These are phyloP conservation scores for Lerista edwardsae DNA, from an alignment of 2,797 vertebrate genomes.

Conservation along the genomic window DNA sequence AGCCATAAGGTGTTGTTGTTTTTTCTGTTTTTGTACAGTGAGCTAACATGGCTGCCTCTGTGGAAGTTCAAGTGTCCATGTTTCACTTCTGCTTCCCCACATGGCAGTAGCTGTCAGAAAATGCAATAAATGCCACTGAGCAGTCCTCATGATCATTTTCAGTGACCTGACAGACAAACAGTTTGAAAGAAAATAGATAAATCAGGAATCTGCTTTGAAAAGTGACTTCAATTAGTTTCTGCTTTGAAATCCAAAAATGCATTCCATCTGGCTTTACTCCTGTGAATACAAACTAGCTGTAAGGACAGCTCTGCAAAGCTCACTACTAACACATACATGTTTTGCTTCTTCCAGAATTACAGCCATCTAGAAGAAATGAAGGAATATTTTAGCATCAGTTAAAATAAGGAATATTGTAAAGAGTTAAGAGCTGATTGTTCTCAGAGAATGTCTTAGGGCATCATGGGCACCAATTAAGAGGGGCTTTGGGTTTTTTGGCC, in stretches of 20 bases:
- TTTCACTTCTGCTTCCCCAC: not conserved
- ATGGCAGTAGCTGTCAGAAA: not conserved
- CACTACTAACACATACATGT: slow-evolving; percentile 18
- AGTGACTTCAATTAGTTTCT: slow-evolving; percentile 19
- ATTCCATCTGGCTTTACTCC: slow-evolving; percentile 1
- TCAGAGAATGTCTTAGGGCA: not conserved
- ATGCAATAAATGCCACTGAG: slow-evolving; percentile 10
- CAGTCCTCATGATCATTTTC: not conserved
- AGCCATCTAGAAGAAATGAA: not conserved
- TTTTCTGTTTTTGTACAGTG: too few relatives aligned
- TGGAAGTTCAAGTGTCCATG: not conserved
- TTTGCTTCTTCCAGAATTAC: not conserved
- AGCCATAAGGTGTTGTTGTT: too few relatives aligned
- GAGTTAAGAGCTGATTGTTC: not conserved
- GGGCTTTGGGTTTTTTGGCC: too few relatives aligned
- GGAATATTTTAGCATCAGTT: not conserved
- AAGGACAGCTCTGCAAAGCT: slow-evolving; percentile 20
- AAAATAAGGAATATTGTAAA: slow-evolving; percentile 1
- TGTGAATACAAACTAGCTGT: slow-evolving; percentile 6
- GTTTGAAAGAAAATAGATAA: slow-evolving; percentile 5
- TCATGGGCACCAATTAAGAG: too few relatives aligned
- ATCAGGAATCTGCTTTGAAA: slow-evolving; percentile 30
- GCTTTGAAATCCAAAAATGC: slow-evolving; percentile 11
- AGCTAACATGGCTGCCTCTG: too few relatives aligned
- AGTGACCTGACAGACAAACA: not conserved